Base-by-base conservation (phyloP, 2,888 invertebrate genomes). In the Tenthredo scrophulariae region DNA sequence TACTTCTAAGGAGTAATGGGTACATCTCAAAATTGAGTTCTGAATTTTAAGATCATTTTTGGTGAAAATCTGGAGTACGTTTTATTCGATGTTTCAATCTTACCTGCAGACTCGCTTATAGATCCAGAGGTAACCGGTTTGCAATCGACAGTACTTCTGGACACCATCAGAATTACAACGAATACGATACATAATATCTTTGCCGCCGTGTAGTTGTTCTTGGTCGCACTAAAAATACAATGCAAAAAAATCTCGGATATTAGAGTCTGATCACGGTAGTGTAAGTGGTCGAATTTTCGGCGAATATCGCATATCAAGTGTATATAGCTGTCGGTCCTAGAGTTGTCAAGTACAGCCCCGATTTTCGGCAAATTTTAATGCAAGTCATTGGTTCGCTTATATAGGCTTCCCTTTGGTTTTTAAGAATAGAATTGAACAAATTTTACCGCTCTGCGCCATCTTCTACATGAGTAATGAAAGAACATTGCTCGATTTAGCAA, bases 111-210 rank as follows among this genome's bases (percentile, higher is more conserved):
- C 1, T 40, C n/a, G n/a, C 1, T 72, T 37, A 40, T 22, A 26
- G 37, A 26, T 9, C 72, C 72, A 72, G n/a, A 1, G 9, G 37
- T 40, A 22, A 43, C 72, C 3, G 37, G 40, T 72, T n/a, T 37
- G 26, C 40, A 37, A 18, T 37, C 22, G 40, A 72, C 72, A 43
- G n/a, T 22, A 43, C n/a, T 40, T n/a, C 9, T 72, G 40, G 72
- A 40, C 10, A 40, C 40, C 22, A 72, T 43, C 43, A 72, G 22
- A 3, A 43, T 43, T 22, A 72, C 40, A 13, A 72, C 40, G 40
- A n/a, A 72, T 1, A 40, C 72, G 40, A 72, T n/a, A 72, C 72
- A 72, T 37, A 72, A 72, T 72, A 72, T 72, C 40, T 72, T 72
- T 10, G 72, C 40, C 72, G 15, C 10, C n/a, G 22, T 4, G 72